Conservation (phyloP, 2,888 invertebrate species). For the Hydraecia micacea region DNA sequence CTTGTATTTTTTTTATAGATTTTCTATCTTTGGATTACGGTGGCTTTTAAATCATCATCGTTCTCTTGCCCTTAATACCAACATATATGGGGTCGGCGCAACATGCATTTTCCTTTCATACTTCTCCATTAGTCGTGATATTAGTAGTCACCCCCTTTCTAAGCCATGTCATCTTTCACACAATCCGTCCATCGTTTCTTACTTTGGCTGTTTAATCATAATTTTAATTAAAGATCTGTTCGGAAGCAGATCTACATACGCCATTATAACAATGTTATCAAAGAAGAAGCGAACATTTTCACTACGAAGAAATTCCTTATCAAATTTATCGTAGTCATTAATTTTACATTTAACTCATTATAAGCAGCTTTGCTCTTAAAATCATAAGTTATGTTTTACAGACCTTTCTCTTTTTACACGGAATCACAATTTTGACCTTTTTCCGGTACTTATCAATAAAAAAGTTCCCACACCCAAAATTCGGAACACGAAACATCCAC, state of each 20-base stretch:
- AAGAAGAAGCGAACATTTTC: background rate
- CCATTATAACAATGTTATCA: conserved; percentile 8
- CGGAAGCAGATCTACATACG: background rate
- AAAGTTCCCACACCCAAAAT: background rate
- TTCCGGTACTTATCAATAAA: background rate
- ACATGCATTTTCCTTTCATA: background rate
- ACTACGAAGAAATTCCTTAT: conserved; percentile 28
- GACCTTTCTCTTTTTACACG: background rate
- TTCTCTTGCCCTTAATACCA: background rate
- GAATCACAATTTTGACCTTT: background rate
- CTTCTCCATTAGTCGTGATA: background rate
- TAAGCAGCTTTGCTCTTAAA: conserved; percentile 13
- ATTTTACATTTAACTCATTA: conserved; percentile 21
- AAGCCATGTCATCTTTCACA: background rate
- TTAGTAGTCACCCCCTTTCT: background rate
- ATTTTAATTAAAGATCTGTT: background rate
- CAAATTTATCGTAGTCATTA: conserved; percentile 11
- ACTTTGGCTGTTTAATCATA: background rate
- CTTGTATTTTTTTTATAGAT: conserved; percentile 29
- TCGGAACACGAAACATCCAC: background rate
- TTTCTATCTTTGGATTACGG: conserved; percentile 21
- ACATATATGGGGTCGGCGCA: background rate
- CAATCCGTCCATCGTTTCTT: background rate
- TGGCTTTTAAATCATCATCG: background rate
- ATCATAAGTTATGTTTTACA: background rate